Evolutionary conservation across 2,797 vertebrate genomes (phyloP).

Genomic region (Ibycter americanus): DNA sequence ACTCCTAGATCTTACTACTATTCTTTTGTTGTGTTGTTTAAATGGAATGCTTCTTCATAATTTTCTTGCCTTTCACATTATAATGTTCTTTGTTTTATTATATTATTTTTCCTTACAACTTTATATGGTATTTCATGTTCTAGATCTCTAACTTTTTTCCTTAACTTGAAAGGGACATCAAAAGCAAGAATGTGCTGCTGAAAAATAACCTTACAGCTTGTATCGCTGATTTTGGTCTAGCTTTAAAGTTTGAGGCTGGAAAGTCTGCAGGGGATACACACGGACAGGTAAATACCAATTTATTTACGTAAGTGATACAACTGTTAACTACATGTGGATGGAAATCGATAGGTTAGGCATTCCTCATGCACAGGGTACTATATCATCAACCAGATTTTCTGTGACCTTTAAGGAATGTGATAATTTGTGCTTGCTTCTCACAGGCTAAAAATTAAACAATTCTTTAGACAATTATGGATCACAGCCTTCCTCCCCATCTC

Average conservation of each 20-base stretch:
- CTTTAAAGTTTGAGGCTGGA: constrained; percentile 95
- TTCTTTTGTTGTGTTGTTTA: not conserved
- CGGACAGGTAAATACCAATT: constrained; percentile 84
- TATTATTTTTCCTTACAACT: not conserved
- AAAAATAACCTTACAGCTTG: constrained; percentile 94
- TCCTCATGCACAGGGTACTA: not conserved
- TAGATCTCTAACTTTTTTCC: not conserved
- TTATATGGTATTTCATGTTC: not conserved
- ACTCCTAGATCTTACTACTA: not conserved
- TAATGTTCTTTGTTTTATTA: not conserved
- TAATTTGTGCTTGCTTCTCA: not conserved
- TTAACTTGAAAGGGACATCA: constrained; percentile 88
- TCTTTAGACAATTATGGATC: not conserved
- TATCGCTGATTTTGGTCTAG: constrained; percentile 95
- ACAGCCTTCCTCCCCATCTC: not conserved
- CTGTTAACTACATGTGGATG: not conserved
- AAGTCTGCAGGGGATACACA: constrained; percentile 96
- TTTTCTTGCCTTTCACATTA: not conserved
- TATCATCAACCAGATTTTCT: fast-evolving
- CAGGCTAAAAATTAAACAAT: not conserved
- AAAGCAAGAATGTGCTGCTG: constrained; percentile 96
- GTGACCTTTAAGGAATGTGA: not conserved
- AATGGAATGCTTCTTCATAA: not conserved
- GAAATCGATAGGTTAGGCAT: not conserved
- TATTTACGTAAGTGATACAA: no score